Base-by-base conservation (phyloP, 2,797 vertebrate genomes). In the Megalops cyprinoides region DNA sequence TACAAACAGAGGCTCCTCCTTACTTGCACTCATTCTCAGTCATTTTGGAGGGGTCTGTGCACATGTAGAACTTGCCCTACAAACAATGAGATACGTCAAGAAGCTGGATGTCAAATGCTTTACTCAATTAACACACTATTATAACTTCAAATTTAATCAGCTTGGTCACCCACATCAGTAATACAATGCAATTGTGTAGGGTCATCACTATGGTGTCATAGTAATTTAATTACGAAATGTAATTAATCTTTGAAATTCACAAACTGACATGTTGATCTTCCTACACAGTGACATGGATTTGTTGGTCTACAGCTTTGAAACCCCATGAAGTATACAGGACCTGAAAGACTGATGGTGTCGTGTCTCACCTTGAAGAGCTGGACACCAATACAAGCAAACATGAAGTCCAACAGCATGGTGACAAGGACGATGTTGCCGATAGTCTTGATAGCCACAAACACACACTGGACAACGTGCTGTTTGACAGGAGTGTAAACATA, bases 391-490 rank as follows among this genome's bases (percentile, higher is more conserved):
- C 97, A 98, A 86, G 97, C 96, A 20, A 98, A 98, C 93, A 98
- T 97, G 91, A 98, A 99, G 88, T 99, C 96, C 85, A 99, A 92
- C 74, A 98, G 87, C 0, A 96, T 96, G 0, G 96, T 97, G 85
- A 98, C 96, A n/a, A 98, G 89, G 12, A 98, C 96, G 0, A 98
- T 98, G 88, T 98, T 98, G n/a, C 97, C 97, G 0, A 98, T 98
- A 3, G 97, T 98, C 93, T 97, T 96, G 88, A 98, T 96, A 71
- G 97, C 97, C 84, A 98, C 97, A 0, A 98, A 98, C 79, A 98
- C 94, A 0, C 97, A 98, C 90, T 98, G 97, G 60, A 98, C 97
- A 82, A 98, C 97, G 0, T 97, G 97, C 97, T 98, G 18, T 37
- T 67, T 78, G 69, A 76, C 81, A 28, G 84, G 58, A 83, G 9